These are phyloP conservation scores for Spodoptera picta DNA, from an alignment of 2,888 invertebrate species.

Conservation along the genomic window DNA sequence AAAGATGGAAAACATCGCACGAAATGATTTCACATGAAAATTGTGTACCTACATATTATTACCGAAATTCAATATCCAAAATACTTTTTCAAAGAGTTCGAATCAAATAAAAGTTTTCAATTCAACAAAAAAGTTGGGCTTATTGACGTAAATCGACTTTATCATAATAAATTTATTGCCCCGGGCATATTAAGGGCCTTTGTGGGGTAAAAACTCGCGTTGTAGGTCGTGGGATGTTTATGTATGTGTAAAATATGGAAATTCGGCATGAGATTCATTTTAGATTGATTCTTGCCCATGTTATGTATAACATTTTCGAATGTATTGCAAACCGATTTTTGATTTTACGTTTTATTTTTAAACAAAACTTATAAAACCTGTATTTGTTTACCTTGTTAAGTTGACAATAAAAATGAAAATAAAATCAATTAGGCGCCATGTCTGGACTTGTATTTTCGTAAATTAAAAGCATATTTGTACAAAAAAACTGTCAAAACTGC, in stretches of 20 bases:
- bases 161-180: conserved; percentile 62
- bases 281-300: conserved; percentile 38
- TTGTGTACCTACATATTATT: conserved; percentile 48
- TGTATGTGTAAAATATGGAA: conserved; percentile 56
- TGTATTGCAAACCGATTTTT: conserved; percentile 19
- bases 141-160: conserved; percentile 60
- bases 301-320: conserved; percentile 27
- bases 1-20: conserved; percentile 34
- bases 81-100: conserved; percentile 55
- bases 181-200: conserved; percentile 53
- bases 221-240: conserved; percentile 46
- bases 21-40: conserved; percentile 45
- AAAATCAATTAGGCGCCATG: conserved; percentile 9
- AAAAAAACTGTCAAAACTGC: not conserved
- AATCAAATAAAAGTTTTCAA: conserved; percentile 57
- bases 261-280: conserved; percentile 46
- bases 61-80: conserved; percentile 43
- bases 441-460: conserved; percentile 2
- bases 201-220: conserved; percentile 53
- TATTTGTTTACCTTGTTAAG: conserved; percentile 31
- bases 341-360: conserved; percentile 31
- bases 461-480: not conserved
- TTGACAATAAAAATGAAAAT: conserved; percentile 15
- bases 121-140: conserved; percentile 56
- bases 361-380: conserved; percentile 12